phyloP scores from a whole-genome alignment of 2,113 vertebrate genomes.

The Hepsetus odoe region DNA sequence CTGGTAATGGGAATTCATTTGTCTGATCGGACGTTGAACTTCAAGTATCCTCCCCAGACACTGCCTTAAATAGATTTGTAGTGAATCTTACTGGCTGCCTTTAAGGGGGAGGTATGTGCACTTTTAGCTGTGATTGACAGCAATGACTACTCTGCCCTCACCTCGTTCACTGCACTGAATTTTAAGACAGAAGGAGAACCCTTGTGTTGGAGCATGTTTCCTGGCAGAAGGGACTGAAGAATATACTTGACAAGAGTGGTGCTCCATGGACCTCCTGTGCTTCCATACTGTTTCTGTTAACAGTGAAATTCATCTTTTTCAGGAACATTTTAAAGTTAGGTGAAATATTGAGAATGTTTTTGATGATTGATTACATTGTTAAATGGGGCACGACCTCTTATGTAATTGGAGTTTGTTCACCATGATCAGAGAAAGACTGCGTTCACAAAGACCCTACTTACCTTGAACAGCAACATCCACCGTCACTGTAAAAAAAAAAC shows the following conservation, averaged over 20 bases:
- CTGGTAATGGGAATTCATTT: conserved; percentile 53
- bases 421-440: neutral
- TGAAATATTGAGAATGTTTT: conserved; percentile 3
- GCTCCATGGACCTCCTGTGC: conserved; percentile 20
- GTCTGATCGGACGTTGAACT: conserved; percentile 46
- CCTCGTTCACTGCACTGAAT: conserved; percentile 41
- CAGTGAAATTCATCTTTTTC: conserved; percentile 28
- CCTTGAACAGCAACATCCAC: neutral
- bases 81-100: conserved; percentile 60
- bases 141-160: conserved; percentile 44
- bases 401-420: conserved; percentile 20
- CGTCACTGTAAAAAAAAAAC: neutral
- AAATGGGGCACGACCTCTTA: conserved; percentile 1
- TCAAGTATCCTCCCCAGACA: conserved; percentile 58
- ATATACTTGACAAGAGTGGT: conserved; percentile 41
- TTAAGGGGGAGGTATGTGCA: conserved; percentile 55
- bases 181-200: conserved; percentile 11
- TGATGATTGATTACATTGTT: neutral
- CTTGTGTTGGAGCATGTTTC: conserved; percentile 6
- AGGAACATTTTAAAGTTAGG: conserved; percentile 14
- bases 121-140: conserved; percentile 59
- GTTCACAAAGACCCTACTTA: neutral
- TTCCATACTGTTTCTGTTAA: conserved; percentile 30
- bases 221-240: conserved; percentile 16
- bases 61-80: conserved; percentile 58